Evolutionary conservation across 2,888 invertebrate genomes (phyloP), one percentile per base, ranked within the genome.

Genomic region (Ommatoiulus sabulosus): DNA sequence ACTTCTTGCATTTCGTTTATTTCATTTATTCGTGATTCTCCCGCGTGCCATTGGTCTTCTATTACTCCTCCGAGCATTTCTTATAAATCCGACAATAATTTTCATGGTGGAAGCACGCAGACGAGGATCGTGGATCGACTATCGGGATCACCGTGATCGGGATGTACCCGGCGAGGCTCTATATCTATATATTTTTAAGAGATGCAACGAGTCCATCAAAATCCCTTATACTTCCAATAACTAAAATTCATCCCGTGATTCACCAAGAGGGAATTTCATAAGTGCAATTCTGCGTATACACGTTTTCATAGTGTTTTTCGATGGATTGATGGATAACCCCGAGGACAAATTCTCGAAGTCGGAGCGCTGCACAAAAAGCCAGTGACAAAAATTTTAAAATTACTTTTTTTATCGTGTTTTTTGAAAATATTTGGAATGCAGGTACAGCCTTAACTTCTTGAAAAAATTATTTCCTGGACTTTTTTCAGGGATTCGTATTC

Each of bases 11-110:
- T 80, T 80, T 3, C 80, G 80, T 80, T 80, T 80, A 80, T 80
- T 80, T 80, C 80, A 80, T 80, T 80, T 80, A 80, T 80, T 80
- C 80, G 80, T 35, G 80, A 43, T 80, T 80, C 80, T 80, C 35
- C 12, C 12, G 80, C 80, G 35, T 80, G 35, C 80, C 80, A 80
- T 35, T 80, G 80, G 15, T 80, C 80, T 80, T 35, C 80, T 8
- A 35, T 80, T 80, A 80, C 80, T 43, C 80, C 35, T 80, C 12
- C 15, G 80, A 80, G 35, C 35, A 80, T 80, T 80, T 80, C 80
- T 80, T 80, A 80, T 35, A 80, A 80, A 80, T 80, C 80, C 35
- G 20, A 35, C 3, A 24, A 35, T 80, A 80, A 80, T 80, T 80
- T 80, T 24, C 80, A 80, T 80, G 35, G 15, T 4, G 35, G 24